phyloP scores from a whole-genome alignment of 2,888 invertebrate genomes.

The Nycteola revayana region DNA sequence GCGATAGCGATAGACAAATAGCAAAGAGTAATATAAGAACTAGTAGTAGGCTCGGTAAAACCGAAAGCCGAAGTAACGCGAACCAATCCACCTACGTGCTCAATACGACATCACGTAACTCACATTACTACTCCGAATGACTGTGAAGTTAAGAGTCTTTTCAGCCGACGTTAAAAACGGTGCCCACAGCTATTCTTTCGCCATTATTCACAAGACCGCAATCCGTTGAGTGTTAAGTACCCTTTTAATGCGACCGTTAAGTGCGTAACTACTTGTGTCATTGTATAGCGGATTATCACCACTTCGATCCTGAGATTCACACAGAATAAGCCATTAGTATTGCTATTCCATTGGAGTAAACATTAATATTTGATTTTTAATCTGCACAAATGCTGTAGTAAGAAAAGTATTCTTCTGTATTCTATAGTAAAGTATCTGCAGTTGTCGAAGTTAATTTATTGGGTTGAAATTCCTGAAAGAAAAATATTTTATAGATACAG shows the following conservation, averaged over 20 bases:
- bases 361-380: not conserved
- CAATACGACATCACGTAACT: slow-evolving; percentile 34
- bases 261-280: slow-evolving; percentile 55
- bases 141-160: slow-evolving; percentile 63
- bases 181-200: slow-evolving; percentile 57
- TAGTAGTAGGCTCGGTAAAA: slow-evolving; percentile 37
- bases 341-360: not conserved
- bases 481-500: no score
- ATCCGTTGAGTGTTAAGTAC: slow-evolving; percentile 60
- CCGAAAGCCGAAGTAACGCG: slow-evolving; percentile 32
- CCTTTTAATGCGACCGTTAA: slow-evolving; percentile 58
- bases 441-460: no score
- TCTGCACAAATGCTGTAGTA: not conserved
- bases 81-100: slow-evolving; percentile 43
- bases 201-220: slow-evolving; percentile 63
- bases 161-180: slow-evolving; percentile 57
- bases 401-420: not conserved
- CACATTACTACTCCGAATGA: slow-evolving; percentile 61
- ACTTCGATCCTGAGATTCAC: slow-evolving; percentile 26
- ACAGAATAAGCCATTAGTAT: not conserved
- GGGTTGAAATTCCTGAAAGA: no score
- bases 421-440: no score
- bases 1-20: no score
- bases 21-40: no score
- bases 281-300: slow-evolving; percentile 51